Percentiles rank a stretch among this genome's conserved stretches.
These are phyloP conservation scores for Istiophorus platypterus DNA, from an alignment of 2,113 vertebrate species.

Conservation along the genomic window DNA sequence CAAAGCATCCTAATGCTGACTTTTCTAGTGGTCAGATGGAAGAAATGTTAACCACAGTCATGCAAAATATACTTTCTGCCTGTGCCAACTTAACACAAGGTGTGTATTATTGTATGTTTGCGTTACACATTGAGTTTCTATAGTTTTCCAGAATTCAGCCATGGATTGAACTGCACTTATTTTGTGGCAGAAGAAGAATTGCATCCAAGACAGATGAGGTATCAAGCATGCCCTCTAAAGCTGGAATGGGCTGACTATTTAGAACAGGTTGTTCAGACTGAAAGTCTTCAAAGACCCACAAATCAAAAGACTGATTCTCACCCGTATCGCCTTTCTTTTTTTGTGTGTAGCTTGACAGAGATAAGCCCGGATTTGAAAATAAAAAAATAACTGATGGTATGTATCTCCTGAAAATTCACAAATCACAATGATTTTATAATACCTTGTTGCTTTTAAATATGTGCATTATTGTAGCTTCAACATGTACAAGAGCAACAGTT, in stretches of 20 bases:
- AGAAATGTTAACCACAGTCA: neutral
- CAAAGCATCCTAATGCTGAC: neutral
- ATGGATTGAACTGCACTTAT: neutral
- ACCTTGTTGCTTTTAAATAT: neutral
- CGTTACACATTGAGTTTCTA: slow-evolving; percentile 23
- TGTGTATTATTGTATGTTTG: neutral
- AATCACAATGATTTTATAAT: neutral
- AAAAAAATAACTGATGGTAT: no score
- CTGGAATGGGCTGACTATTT: slow-evolving; percentile 46
- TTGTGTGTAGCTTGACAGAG: slow-evolving; percentile 2
- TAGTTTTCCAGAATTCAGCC: neutral
- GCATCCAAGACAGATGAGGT: slow-evolving; percentile 31
- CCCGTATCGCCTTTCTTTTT: slow-evolving; percentile 26
- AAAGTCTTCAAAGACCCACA: slow-evolving; percentile 42
- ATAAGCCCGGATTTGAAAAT: neutral
- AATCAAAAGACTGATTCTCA: slow-evolving; percentile 47
- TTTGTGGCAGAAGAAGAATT: slow-evolving; percentile 25
- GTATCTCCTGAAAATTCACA: neutral
- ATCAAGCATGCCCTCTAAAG: slow-evolving; percentile 46
- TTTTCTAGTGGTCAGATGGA: neutral
- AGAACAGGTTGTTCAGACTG: slow-evolving; percentile 24
- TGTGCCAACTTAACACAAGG: neutral
- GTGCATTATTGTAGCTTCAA: neutral
- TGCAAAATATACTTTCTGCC: neutral
- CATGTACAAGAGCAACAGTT: neutral